A percentile compares a stretch with the other conserved stretches of the same genome.
These are phyloP conservation scores for Psittacus erithacus DNA, from an alignment of 2,113 vertebrate genomes.

Conservation along the genomic window DNA sequence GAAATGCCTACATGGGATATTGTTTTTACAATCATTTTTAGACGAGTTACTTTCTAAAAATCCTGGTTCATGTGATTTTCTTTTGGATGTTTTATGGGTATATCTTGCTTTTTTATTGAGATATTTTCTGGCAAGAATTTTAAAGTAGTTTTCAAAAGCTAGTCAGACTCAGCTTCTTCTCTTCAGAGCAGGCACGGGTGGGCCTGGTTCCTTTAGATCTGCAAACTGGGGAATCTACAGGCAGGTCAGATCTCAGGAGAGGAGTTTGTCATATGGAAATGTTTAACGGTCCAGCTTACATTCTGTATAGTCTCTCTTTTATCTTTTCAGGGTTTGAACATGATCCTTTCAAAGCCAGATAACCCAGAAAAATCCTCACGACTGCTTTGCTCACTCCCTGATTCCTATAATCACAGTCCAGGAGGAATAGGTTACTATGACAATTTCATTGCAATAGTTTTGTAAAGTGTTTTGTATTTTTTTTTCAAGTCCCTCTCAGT, in stretches of 20 bases:
- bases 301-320: constrained; percentile 76
- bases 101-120: constrained; percentile 44
- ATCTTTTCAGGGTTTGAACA: constrained; percentile 81
- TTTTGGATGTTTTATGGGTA: constrained; percentile 53
- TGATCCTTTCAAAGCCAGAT: constrained; percentile 80
- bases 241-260: constrained; percentile 77
- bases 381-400: constrained; percentile 33
- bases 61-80: background rate
- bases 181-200: constrained; percentile 24
- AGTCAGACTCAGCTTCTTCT: constrained; percentile 25
- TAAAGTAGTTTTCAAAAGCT: constrained; percentile 72
- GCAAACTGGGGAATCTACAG: constrained; percentile 68
- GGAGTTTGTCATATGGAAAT: constrained; percentile 79
- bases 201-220: constrained; percentile 69
- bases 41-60: constrained; percentile 33
- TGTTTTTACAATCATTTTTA: constrained; percentile 52
- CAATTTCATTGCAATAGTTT: constrained; percentile 58
- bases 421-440: constrained; percentile 69
- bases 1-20: constrained; percentile 32
- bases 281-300: constrained; percentile 72
- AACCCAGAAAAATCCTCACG: constrained; percentile 72
- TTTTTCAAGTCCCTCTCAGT: background rate
- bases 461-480: constrained; percentile 12
- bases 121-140: constrained; percentile 57
- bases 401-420: constrained; percentile 55